Percentiles rank a stretch among this genome's conserved stretches.
phyloP scores from a whole-genome alignment of 2,888 invertebrate species.

The Terebella lapidaria region DNA sequence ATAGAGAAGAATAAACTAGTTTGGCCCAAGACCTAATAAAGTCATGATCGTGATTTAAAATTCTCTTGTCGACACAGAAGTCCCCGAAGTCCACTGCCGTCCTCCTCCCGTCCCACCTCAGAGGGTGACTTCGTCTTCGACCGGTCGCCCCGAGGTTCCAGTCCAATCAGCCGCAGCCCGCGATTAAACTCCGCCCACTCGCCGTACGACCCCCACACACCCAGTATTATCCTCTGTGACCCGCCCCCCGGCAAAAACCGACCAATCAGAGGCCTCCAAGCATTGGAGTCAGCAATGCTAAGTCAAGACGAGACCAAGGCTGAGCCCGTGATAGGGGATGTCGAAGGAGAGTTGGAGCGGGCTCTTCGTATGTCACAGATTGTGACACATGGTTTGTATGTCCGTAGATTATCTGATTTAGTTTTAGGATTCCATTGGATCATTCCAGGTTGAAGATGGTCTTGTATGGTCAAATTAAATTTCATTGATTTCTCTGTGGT shows the following conservation, averaged over 20 bases:
- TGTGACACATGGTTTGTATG: constrained; percentile 18
- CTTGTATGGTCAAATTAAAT: no score
- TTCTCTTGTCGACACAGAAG: no score
- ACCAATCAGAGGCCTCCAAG: constrained; percentile 9
- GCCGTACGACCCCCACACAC: neutral
- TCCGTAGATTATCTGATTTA: no score
- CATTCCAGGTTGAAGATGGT: no score
- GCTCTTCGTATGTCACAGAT: constrained; percentile 22
- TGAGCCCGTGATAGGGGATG: no score
- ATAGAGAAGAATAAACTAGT: no score
- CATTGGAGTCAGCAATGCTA: neutral
- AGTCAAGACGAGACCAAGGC: neutral
- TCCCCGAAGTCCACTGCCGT: constrained; percentile 12
- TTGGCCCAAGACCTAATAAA: no score
- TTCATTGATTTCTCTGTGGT: no score
- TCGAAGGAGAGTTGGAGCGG: constrained; percentile 23
- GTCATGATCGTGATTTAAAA: no score
- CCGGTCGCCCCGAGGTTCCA: neutral
- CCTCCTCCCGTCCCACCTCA: neutral
- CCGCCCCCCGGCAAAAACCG: constrained; percentile 10
- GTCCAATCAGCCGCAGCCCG: neutral
- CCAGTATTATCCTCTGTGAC: constrained; percentile 2
- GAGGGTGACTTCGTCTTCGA: neutral
- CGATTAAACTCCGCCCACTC: neutral
- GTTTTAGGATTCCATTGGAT: no score